Conservation (phyloP, 2,113 vertebrate species). For the Cyprinus carpio region DNA sequence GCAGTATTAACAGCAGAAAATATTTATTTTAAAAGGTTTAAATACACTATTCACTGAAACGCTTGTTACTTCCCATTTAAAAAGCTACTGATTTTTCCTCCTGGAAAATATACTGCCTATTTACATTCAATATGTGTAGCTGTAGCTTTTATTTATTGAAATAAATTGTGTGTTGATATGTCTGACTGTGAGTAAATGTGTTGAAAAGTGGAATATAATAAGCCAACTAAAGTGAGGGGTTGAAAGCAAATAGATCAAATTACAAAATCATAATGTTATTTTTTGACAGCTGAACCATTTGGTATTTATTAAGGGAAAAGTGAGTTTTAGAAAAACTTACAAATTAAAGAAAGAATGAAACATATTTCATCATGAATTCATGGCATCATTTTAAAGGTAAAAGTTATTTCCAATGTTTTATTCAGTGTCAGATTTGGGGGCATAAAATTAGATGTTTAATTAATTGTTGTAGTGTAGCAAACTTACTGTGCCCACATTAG, state of each 20-base stretch:
- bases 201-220: constrained; percentile 4
- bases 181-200: constrained; percentile 42
- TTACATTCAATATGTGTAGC: constrained; percentile 44
- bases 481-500: too few relatives aligned
- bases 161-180: constrained; percentile 53
- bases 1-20: background rate
- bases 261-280: background rate
- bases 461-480: too few relatives aligned
- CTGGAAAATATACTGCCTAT: constrained; percentile 33
- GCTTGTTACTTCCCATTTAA: constrained; percentile 18
- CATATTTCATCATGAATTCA: background rate
- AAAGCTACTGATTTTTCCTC: constrained; percentile 52
- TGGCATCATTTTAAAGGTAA: background rate
- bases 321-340: too few relatives aligned
- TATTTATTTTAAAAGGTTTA: constrained; percentile 26
- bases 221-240: background rate
- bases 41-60: constrained; percentile 34
- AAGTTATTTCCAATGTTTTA: background rate
- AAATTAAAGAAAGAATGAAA: too few relatives aligned
- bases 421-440: background rate
- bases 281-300: background rate
- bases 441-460: too few relatives aligned
- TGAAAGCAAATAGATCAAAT: background rate
- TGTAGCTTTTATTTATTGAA: constrained; percentile 62
- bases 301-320: background rate